Conservation (phyloP, 2,888 invertebrate species). For the Leptopilina syphax region DNA sequence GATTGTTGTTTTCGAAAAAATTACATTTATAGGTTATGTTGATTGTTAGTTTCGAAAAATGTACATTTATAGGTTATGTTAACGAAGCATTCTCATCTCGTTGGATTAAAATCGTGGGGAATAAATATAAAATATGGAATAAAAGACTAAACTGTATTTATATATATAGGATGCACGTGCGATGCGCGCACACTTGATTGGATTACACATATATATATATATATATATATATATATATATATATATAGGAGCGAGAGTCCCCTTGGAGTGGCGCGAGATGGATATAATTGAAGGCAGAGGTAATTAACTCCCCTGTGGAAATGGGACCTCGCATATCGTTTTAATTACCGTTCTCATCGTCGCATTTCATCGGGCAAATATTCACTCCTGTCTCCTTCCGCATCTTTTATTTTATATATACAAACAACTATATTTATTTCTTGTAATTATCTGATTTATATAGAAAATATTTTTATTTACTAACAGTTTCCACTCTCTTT, state of each 20-base stretch:
- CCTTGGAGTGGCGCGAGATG: conserved; percentile 71
- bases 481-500: too few relatives aligned
- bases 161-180: too few relatives aligned
- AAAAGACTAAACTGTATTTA: too few relatives aligned
- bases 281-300: conserved; percentile 73
- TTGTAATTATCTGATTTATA: too few relatives aligned
- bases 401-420: conserved; percentile 23
- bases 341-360: conserved; percentile 71
- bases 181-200: neutral
- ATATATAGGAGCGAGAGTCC: conserved; percentile 57
- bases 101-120: too few relatives aligned
- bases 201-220: conserved; percentile 22
- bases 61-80: too few relatives aligned
- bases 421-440: conserved; percentile 63
- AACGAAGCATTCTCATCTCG: too few relatives aligned
- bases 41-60: too few relatives aligned
- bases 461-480: too few relatives aligned
- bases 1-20: too few relatives aligned
- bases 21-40: too few relatives aligned
- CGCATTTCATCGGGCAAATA: conserved; percentile 70
- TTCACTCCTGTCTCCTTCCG: conserved; percentile 45
- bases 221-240: conserved; percentile 4
- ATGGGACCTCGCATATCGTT: conserved; percentile 63
- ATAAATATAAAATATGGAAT: too few relatives aligned
- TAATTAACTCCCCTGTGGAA: conserved; percentile 72